Evolutionary conservation across 2,797 vertebrate genomes (phyloP).

Genomic region (Argentina silus): DNA sequence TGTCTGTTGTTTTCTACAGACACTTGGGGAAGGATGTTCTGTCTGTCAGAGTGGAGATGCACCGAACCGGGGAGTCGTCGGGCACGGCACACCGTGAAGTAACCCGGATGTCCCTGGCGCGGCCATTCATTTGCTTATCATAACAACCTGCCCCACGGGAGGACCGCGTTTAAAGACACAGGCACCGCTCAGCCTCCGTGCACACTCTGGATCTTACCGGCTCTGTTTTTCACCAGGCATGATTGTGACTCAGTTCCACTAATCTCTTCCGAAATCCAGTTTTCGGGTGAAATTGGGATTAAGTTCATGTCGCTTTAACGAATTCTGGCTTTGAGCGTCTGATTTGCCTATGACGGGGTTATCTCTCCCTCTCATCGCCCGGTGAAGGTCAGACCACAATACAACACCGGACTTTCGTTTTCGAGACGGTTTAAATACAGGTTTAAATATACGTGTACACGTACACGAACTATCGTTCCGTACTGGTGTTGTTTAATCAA

Average conservation of each 20-base stretch:
- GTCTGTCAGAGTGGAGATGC: not conserved
- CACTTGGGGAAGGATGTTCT: not conserved
- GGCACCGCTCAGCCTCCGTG: not conserved
- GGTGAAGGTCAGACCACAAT: not conserved
- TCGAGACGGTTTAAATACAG: not conserved
- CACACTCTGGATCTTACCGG: too few species aligned
- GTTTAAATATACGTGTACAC: not conserved
- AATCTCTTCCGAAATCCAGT: too few species aligned
- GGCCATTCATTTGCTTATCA: constrained; percentile 58
- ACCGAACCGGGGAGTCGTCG: not conserved
- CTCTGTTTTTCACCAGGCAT: too few species aligned
- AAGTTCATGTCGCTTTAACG: not conserved
- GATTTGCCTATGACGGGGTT: not conserved
- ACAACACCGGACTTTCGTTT: not conserved
- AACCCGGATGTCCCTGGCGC: constrained; percentile 56
- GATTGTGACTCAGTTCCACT: too few species aligned
- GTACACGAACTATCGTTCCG: not conserved
- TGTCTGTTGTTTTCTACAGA: too few species aligned
- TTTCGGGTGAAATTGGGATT: too few species aligned
- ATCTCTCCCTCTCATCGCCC: not conserved
- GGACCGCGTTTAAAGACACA: constrained; percentile 34
- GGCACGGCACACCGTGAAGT: constrained; percentile 38
- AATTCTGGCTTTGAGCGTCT: not conserved
- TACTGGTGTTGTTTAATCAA: not conserved
- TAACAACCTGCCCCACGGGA: constrained; percentile 44